Percentiles rank a stretch among this genome's conserved stretches.
These are phyloP conservation scores for Sycobia sp. DNA, from an alignment of 1,140 invertebrate genomes.

Conservation along the genomic window DNA sequence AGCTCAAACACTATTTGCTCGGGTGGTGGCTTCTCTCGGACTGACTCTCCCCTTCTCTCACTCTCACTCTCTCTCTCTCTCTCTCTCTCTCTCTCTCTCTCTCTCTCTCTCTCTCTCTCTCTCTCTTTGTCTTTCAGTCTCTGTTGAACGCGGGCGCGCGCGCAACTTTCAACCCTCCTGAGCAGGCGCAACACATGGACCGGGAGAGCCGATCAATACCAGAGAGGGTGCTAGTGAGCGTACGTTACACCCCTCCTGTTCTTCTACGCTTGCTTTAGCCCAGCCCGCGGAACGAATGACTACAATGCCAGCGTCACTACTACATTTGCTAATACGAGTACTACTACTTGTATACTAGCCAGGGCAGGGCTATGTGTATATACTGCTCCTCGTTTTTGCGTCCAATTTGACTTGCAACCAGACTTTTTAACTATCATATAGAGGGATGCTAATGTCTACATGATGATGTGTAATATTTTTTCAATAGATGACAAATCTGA, in stretches of 20 bases:
- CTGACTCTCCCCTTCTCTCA: background rate
- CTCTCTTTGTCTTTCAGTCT: no score
- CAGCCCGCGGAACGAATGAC: no score
- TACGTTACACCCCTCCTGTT: background rate
- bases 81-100: background rate
- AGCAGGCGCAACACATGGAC: constrained; percentile 17
- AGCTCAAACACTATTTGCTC: no score
- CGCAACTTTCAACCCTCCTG: constrained; percentile 11
- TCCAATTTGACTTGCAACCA: no score
- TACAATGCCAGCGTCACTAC: background rate
- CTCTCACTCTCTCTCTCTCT: background rate
- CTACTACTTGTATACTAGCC: no score
- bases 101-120: background rate
- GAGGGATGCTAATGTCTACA: no score
- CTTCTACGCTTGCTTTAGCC: background rate
- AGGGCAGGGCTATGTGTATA: no score
- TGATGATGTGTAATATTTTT: no score
- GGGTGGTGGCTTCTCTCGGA: no score
- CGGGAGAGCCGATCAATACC: constrained; percentile 25
- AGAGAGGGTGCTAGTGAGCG: background rate
- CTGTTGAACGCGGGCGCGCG: background rate
- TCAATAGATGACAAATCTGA: no score
- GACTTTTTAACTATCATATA: no score
- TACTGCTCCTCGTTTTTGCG: no score
- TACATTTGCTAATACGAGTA: background rate